phyloP scores from a whole-genome alignment of 2,797 vertebrate species.

The Scolopax rusticola region DNA sequence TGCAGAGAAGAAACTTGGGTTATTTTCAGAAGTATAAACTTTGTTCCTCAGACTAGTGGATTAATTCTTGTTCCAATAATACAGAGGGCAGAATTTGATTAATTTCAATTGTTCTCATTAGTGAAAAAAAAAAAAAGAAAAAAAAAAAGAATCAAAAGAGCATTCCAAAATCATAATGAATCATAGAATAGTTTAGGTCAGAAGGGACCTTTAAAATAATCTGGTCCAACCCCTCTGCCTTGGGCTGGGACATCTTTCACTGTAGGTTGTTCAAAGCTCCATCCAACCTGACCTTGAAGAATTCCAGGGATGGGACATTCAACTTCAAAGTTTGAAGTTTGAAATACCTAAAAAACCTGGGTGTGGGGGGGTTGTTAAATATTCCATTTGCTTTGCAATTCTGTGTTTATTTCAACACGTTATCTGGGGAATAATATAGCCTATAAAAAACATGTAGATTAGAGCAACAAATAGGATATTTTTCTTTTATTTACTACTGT shows the following conservation, averaged over 20 bases:
- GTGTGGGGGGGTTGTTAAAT: too few species aligned
- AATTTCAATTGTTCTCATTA: background rate
- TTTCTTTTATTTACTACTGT: background rate
- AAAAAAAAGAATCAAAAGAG: background rate
- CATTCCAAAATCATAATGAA: background rate
- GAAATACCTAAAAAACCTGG: background rate
- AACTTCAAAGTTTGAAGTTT: background rate
- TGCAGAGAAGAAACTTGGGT: background rate
- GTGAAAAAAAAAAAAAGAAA: too few species aligned
- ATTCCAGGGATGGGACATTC: background rate
- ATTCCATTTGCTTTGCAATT: background rate
- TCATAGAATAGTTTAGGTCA: background rate
- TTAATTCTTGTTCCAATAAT: background rate
- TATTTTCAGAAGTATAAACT: background rate
- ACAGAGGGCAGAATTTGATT: background rate
- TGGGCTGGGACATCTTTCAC: background rate
- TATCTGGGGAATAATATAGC: background rate
- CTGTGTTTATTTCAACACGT: background rate
- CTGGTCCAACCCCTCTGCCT: fast-evolving
- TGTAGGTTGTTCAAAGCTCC: background rate
- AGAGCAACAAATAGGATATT: background rate
- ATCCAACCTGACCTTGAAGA: background rate
- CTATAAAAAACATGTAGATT: background rate
- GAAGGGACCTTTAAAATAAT: background rate
- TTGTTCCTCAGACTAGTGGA: background rate